These are phyloP conservation scores for Hylaeus anthracinus DNA, from an alignment of 1,140 invertebrate genomes.

Conservation along the genomic window DNA sequence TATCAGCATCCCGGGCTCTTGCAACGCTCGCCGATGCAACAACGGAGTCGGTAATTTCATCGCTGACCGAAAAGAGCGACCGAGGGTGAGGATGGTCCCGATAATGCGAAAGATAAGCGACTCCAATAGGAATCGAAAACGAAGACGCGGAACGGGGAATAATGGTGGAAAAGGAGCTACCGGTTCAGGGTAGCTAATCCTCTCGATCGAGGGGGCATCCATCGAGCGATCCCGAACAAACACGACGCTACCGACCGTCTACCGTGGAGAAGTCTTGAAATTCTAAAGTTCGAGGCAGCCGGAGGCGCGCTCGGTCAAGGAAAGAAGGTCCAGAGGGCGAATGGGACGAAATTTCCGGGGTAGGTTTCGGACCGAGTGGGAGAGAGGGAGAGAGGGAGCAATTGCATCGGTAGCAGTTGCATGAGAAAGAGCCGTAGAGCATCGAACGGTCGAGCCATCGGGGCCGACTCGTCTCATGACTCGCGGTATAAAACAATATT, in stretches of 20 bases:
- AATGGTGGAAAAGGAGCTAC: not conserved
- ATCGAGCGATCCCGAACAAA: not conserved
- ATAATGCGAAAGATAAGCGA: not conserved
- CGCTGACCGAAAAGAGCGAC: too few relatives aligned
- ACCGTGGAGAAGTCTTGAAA: slow-evolving; percentile 17
- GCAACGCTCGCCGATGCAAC: not conserved
- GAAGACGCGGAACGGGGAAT: not conserved
- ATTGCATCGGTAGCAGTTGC: slow-evolving; percentile 44
- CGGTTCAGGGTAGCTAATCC: not conserved
- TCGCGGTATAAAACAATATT: slow-evolving; percentile 76
- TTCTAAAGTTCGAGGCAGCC: slow-evolving; percentile 12
- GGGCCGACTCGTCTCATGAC: slow-evolving; percentile 66
- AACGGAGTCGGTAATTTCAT: slow-evolving; percentile 4
- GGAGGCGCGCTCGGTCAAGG: slow-evolving; percentile 4
- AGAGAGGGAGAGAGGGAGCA: not conserved
- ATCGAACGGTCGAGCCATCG: slow-evolving; percentile 61
- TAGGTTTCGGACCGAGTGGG: not conserved
- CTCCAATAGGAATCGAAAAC: not conserved
- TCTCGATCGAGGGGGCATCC: not conserved
- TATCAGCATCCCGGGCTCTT: not conserved
- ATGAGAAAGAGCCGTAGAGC: slow-evolving; percentile 48
- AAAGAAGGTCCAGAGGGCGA: slow-evolving; percentile 24
- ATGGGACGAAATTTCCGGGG: slow-evolving; percentile 50
- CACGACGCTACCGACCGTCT: not conserved
- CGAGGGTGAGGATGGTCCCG: not conserved